Evolutionary conservation across 1,140 invertebrate genomes (phyloP).

Genomic region (Pentalonia nigronervosa): DNA sequence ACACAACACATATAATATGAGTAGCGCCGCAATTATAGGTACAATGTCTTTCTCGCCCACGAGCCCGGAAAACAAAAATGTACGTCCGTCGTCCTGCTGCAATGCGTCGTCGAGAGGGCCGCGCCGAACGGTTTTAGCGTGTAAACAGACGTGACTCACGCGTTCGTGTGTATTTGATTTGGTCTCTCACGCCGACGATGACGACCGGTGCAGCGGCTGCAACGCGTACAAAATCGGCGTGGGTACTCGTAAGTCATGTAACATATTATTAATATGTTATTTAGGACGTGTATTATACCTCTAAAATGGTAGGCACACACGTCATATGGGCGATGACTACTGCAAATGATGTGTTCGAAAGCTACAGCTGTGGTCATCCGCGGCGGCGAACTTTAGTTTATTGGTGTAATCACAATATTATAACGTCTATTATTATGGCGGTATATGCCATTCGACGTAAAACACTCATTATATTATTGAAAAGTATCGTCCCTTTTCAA

Average conservation of each 20-base stretch:
- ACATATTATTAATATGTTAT: background rate
- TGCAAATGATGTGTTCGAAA: no score
- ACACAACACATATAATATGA: background rate
- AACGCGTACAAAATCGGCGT: background rate
- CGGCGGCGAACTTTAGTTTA: no score
- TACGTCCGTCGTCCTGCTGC: background rate
- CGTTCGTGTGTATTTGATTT: background rate
- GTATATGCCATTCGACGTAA: no score
- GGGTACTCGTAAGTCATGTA: background rate
- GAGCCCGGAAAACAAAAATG: background rate
- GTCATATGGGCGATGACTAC: background rate
- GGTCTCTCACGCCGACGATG: background rate
- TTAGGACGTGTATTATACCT: background rate
- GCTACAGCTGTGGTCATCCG: no score
- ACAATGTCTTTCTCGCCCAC: background rate
- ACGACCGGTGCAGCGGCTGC: background rate
- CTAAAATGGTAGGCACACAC: background rate
- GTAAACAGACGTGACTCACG: conserved; percentile 33
- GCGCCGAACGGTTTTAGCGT: background rate
- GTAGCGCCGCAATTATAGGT: background rate
- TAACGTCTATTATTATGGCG: no score
- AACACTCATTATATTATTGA: no score
- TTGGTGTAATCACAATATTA: no score
- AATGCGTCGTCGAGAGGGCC: background rate
- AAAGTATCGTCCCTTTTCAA: no score